Percentiles rank a stretch among this genome's conserved stretches.
Evolutionary conservation across 2,888 invertebrate genomes (phyloP).

Genomic region (Leucania comma): DNA sequence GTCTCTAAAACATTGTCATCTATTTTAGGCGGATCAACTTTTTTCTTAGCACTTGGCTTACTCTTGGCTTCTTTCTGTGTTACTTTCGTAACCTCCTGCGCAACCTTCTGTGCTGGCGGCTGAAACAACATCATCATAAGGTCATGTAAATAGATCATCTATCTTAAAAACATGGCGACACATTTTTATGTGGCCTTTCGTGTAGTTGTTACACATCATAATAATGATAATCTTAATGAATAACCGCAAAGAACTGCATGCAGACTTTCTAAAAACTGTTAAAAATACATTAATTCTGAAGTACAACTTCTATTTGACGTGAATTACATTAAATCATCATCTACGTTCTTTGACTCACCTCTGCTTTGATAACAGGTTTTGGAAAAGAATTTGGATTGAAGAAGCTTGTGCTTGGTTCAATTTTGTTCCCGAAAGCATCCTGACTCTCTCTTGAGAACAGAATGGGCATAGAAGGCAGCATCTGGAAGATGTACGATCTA

Average conservation of each 20-base stretch:
- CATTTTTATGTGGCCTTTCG: conserved; percentile 48
- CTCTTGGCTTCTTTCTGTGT: conserved; percentile 71
- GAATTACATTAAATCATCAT: conserved; percentile 64
- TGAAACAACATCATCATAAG: conserved; percentile 71
- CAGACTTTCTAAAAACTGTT: conserved; percentile 32
- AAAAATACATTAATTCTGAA: conserved; percentile 16
- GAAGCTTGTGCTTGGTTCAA: conserved; percentile 85
- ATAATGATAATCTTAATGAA: conserved; percentile 7
- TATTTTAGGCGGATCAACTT: conserved; percentile 76
- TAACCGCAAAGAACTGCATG: conserved; percentile 7
- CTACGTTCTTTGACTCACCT: conserved; percentile 78
- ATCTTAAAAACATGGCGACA: conserved; percentile 76
- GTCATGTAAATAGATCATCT: conserved; percentile 67
- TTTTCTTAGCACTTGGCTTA: conserved; percentile 75
- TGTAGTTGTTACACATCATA: conserved; percentile 31
- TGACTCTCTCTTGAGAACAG: conserved; percentile 87
- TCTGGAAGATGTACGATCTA: conserved; percentile 77
- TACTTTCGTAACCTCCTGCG: conserved; percentile 67
- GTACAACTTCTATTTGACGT: conserved; percentile 40
- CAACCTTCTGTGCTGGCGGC: conserved; percentile 71
- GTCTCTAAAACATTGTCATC: conserved; percentile 81
- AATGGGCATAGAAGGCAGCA: conserved; percentile 90
- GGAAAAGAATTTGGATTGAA: conserved; percentile 77
- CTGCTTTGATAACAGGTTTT: conserved; percentile 77
- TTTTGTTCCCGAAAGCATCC: conserved; percentile 88